Base-by-base conservation (phyloP, 2,797 vertebrate genomes). In the Artibeus lituratus region DNA sequence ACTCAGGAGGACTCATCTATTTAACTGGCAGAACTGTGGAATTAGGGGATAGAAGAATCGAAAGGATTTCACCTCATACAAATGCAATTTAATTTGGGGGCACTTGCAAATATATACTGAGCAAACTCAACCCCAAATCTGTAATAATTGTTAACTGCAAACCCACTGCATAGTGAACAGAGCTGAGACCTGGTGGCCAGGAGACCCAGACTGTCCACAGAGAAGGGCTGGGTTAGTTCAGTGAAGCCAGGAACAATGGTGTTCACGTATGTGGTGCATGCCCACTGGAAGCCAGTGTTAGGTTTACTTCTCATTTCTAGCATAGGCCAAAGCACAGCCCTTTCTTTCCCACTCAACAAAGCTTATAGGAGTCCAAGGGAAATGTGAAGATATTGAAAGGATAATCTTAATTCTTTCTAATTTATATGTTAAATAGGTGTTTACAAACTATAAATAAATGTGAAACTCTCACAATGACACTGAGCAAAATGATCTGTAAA, bases 391-490 rank as follows among this genome's bases (percentile, higher is more conserved):
- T 90, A 37, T 59, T 74, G 29, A 87, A 87, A 76, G 15, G 3
- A 73, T 51, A 22, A 82, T 77, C 57, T 94, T 57, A 78, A 81
- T 73, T 84, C 35, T 42, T 94, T 94, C 26, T 49, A 77, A 95
- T 65, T 90, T 62, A 67, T 19, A 65, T 82, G 62, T 39, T 59
- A 94, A 87, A 87, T n/a, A 90, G 16, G 19, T 89, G 2, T 57
- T 90, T 92, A 53, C 6, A 91, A 95, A 81, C 4, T 80, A 67
- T 57, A 83, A 90, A 53, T 78, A 87, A 87, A 87, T 84, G 22
- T 42, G 55, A 78, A 92, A 35, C 6, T 74, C 42, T 80, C 67
- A 53, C 7, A 73, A 59, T 57, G 49, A 88, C 39, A 81, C 11
- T 67, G 53, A 94, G 35, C 16, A 90, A 84, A 87, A 90, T 53